Evolutionary conservation across 2,113 vertebrate species (phyloP).

Genomic region (Aythya baeri): DNA sequence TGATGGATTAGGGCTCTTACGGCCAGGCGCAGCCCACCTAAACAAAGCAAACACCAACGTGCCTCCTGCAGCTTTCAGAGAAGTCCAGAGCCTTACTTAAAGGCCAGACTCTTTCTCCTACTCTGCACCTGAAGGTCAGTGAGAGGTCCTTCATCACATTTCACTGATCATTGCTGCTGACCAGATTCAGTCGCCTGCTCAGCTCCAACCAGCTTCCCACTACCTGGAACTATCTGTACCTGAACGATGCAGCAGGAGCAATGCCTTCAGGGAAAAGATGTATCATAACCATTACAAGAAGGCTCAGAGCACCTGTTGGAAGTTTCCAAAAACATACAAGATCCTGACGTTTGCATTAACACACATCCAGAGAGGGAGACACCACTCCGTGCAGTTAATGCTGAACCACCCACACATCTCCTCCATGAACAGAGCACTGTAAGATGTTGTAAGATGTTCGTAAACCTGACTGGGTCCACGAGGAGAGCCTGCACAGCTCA

Average conservation of each 20-base stretch:
- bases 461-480: not conserved
- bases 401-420: not conserved
- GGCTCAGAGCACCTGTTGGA: not conserved
- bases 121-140: not conserved
- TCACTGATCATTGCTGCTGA: not conserved
- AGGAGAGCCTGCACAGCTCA: not conserved
- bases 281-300: not conserved
- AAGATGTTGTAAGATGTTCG: not conserved
- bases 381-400: not conserved
- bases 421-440: fast-evolving
- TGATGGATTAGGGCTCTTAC: not conserved
- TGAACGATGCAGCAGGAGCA: not conserved
- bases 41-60: not conserved
- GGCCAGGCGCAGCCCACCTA: not conserved
- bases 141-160: not conserved
- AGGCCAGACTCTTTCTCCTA: not conserved
- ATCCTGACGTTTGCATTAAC: not conserved
- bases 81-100: not conserved
- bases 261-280: not conserved
- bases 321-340: not conserved
- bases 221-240: not conserved
- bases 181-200: not conserved
- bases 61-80: not conserved
- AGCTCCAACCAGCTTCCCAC: not conserved
- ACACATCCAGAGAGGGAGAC: not conserved